Percentiles rank a stretch among this genome's conserved stretches.
Evolutionary conservation across 2,113 vertebrate species (phyloP).

Genomic region (Xyliphius kryptos): DNA sequence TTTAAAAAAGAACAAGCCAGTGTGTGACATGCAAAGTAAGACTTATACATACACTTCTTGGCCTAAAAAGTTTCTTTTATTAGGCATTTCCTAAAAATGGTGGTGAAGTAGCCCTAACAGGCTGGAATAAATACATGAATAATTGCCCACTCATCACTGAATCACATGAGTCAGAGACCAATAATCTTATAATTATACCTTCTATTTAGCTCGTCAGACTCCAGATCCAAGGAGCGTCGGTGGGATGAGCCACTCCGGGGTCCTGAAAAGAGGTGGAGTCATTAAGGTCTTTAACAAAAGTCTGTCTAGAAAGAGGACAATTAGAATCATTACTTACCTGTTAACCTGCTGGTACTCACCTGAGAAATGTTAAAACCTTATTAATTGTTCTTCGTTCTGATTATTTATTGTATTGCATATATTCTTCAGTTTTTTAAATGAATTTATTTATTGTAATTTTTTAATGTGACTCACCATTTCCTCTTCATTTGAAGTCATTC

Average conservation of each 20-base stretch:
- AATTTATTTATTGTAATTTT: no score
- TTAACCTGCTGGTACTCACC: slow-evolving; percentile 2
- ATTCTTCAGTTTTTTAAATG: neutral
- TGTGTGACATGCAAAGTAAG: no score
- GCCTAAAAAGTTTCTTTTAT: no score
- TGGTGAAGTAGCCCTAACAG: no score
- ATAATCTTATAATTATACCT: slow-evolving; percentile 23
- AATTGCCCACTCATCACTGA: no score
- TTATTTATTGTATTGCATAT: neutral
- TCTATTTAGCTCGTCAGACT: slow-evolving; percentile 39
- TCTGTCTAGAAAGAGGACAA: neutral
- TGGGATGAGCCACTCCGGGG: neutral
- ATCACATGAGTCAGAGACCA: no score
- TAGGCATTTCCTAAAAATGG: no score
- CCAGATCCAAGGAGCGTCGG: slow-evolving; percentile 55
- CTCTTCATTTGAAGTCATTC: neutral
- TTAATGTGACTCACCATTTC: slow-evolving; percentile 18
- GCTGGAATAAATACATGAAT: no score
- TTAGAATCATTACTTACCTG: neutral
- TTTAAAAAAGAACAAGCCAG: no score
- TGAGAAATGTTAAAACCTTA: neutral
- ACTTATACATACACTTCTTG: no score
- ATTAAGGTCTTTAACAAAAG: neutral
- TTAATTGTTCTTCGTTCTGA: no score
- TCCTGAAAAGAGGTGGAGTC: neutral